Evolutionary conservation across 2,888 invertebrate species (phyloP).

Genomic region (Sthenelais limicola): DNA sequence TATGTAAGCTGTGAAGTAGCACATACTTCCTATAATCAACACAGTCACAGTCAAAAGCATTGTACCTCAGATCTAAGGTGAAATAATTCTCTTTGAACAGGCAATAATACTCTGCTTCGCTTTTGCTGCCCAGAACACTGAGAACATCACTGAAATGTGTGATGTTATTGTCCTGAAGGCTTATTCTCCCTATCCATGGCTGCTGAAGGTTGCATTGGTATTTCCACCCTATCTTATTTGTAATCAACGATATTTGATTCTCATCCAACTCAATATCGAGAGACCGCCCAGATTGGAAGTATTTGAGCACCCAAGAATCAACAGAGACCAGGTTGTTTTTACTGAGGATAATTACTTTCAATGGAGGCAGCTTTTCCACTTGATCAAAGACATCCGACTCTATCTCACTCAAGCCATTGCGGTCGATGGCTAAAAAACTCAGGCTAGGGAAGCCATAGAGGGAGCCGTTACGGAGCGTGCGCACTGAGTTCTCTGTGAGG

Average conservation of each 20-base stretch:
- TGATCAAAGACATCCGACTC: not conserved
- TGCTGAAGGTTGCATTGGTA: not conserved
- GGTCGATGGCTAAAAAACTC: too few relatives aligned
- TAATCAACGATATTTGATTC: not conserved
- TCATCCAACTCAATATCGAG: not conserved
- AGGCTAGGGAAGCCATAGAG: too few relatives aligned
- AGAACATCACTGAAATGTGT: not conserved
- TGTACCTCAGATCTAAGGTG: not conserved
- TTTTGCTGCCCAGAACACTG: not conserved
- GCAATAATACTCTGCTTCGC: not conserved
- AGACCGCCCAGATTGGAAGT: too few relatives aligned
- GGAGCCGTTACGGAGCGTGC: too few relatives aligned
- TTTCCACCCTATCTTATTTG: not conserved
- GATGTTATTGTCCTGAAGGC: not conserved
- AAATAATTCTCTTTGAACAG: not conserved
- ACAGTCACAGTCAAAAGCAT: constrained; percentile 3
- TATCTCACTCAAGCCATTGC: too few relatives aligned
- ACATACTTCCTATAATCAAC: not conserved
- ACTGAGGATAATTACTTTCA: not conserved
- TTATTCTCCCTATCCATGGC: not conserved
- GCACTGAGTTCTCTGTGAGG: too few relatives aligned
- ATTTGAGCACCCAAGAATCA: constrained; percentile 4
- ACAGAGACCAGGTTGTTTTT: not conserved
- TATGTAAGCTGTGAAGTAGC: not conserved
- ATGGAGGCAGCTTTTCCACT: not conserved